Evolutionary conservation across 2,113 vertebrate species (phyloP).

Genomic region (Phoxinus phoxinus): DNA sequence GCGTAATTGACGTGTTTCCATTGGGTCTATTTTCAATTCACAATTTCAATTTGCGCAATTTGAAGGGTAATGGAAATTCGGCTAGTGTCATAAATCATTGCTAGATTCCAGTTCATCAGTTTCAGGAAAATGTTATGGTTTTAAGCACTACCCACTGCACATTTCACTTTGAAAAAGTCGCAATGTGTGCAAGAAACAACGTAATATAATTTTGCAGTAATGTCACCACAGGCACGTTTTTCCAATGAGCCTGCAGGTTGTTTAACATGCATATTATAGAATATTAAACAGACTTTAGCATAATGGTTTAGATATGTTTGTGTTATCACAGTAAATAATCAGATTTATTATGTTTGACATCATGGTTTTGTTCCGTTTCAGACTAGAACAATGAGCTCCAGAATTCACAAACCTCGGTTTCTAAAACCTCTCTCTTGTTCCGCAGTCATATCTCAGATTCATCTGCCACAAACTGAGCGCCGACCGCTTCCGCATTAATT

Average conservation of each 20-base stretch:
- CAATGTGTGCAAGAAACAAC: neutral
- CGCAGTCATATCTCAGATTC: slow-evolving; percentile 50
- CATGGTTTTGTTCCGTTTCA: slow-evolving; percentile 60
- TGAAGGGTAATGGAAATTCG: too few species aligned
- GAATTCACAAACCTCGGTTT: slow-evolving; percentile 15
- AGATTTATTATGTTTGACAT: slow-evolving; percentile 66
- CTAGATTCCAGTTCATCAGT: neutral
- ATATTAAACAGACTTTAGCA: neutral
- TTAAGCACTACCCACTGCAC: neutral
- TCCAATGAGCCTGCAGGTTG: neutral
- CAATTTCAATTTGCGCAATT: too few species aligned
- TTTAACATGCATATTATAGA: neutral
- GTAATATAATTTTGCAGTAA: neutral
- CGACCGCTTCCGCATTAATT: slow-evolving; percentile 66
- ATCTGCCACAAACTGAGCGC: slow-evolving; percentile 55
- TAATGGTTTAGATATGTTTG: neutral
- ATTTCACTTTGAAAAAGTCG: neutral
- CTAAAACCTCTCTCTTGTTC: neutral
- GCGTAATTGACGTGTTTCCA: too few species aligned
- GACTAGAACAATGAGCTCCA: slow-evolving; percentile 62
- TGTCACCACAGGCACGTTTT: neutral
- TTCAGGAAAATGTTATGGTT: neutral
- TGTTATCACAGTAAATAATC: slow-evolving; percentile 18
- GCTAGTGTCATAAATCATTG: neutral
- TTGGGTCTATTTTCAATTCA: too few species aligned